Conservation (phyloP, 2,888 invertebrate genomes). For the Coremacera marginata region DNA sequence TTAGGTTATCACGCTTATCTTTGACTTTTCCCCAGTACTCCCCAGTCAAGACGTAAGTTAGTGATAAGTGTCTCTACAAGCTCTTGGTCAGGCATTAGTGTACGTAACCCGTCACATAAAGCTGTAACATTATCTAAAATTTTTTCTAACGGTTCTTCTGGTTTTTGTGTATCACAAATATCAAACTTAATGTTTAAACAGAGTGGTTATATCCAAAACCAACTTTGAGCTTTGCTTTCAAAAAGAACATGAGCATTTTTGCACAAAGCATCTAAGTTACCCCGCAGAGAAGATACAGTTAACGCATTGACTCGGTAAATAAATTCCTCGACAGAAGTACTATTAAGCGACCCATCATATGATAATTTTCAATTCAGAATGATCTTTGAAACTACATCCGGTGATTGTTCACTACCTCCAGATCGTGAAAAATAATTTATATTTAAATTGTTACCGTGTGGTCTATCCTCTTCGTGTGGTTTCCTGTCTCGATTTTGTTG, state of each 20-base stretch:
- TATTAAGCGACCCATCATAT: constrained; percentile 1
- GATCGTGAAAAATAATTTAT: no score
- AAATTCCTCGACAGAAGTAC: constrained; percentile 33
- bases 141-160: constrained; percentile 10
- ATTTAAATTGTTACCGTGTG: no score
- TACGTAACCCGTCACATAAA: constrained; percentile 12
- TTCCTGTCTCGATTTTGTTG: no score
- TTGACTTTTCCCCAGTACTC: background rate
- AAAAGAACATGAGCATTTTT: no score
- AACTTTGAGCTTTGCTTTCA: constrained; percentile 28
- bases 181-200: constrained; percentile 5
- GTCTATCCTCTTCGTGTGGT: no score
- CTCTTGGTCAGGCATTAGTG: background rate
- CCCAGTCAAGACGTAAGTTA: background rate
- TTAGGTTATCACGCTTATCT: background rate
- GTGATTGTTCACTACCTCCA: no score
- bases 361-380: constrained; percentile 35
- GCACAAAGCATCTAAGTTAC: constrained; percentile 17
- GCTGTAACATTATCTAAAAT: constrained; percentile 15
- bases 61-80: background rate
- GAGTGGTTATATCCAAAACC: constrained; percentile 39
- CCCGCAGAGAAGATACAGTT: constrained; percentile 17
- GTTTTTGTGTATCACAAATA: constrained; percentile 26
- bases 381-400: constrained; percentile 20
- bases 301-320: constrained; percentile 35